These are phyloP conservation scores for Rhagoletis pomonella DNA, from an alignment of 1,140 invertebrate species.

Conservation along the genomic window DNA sequence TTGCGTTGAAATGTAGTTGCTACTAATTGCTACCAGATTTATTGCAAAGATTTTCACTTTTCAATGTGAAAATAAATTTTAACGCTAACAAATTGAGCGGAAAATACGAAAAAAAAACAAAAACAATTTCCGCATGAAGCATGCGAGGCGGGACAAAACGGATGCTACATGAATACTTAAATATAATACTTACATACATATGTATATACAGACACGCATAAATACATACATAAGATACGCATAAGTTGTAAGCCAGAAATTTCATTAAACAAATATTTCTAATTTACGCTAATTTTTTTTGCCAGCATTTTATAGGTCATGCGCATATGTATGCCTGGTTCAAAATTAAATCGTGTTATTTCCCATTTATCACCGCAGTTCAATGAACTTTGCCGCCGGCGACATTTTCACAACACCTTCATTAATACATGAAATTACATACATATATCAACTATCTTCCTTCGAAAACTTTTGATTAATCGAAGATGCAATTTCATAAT, in stretches of 20 bases:
- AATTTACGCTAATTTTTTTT: neutral
- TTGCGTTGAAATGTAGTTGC: slow-evolving; percentile 3
- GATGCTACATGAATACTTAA: neutral
- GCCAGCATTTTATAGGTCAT: no score
- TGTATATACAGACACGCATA: neutral
- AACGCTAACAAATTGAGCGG: slow-evolving; percentile 11
- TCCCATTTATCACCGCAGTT: neutral
- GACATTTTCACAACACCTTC: neutral
- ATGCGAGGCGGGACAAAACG: neutral
- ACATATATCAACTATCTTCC: neutral
- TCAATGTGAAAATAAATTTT: slow-evolving; percentile 17
- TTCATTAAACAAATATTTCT: neutral
- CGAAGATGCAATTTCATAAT: slow-evolving; percentile 48
- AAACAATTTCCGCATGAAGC: neutral
- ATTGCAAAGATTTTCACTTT: slow-evolving; percentile 45
- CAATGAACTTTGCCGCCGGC: neutral
- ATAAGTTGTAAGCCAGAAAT: neutral
- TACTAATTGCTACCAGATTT: slow-evolving; percentile 39
- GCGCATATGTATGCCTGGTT: no score
- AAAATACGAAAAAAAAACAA: neutral
- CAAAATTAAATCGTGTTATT: neutral
- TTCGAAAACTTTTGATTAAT: slow-evolving; percentile 39
- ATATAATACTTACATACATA: neutral
- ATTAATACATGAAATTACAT: slow-evolving; percentile 41
- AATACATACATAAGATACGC: no score